A percentile compares a stretch with the other conserved stretches of the same genome.
These are phyloP conservation scores for Argyresthia albistria DNA, from an alignment of 2,888 invertebrate species.

Conservation along the genomic window DNA sequence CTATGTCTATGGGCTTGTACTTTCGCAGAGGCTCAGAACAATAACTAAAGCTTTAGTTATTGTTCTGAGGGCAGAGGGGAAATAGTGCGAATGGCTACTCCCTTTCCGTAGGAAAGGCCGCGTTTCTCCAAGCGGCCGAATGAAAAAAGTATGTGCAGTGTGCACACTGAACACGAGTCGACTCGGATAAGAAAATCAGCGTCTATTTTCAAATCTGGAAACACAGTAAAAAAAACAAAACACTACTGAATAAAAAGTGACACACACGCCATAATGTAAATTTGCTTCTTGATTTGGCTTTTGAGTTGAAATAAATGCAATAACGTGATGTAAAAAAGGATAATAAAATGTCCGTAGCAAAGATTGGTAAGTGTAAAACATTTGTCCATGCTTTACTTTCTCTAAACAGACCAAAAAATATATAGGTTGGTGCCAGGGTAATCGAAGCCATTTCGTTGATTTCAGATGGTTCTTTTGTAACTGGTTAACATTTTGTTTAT, in stretches of 20 bases:
- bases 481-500: constrained; percentile 6
- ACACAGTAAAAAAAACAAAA: constrained; percentile 36
- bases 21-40: no score
- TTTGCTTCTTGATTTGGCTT: constrained; percentile 64
- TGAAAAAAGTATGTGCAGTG: no score
- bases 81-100: no score
- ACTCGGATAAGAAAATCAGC: no score
- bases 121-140: no score
- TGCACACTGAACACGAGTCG: no score
- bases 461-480: constrained; percentile 19
- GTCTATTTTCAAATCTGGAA: constrained; percentile 17
- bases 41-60: no score
- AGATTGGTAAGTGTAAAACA: constrained; percentile 50
- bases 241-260: constrained; percentile 55
- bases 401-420: constrained; percentile 28
- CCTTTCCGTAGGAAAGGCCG: no score
- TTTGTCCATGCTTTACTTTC: constrained; percentile 14
- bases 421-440: constrained; percentile 58
- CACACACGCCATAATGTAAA: constrained; percentile 74
- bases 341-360: constrained; percentile 59
- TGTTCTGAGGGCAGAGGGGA: no score
- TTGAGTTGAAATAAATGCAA: constrained; percentile 52
- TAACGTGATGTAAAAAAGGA: constrained; percentile 49
- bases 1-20: no score
- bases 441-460: constrained; percentile 63